Evolutionary conservation across 2,797 vertebrate species (phyloP).

Genomic region (Cirrhinus molitorella): DNA sequence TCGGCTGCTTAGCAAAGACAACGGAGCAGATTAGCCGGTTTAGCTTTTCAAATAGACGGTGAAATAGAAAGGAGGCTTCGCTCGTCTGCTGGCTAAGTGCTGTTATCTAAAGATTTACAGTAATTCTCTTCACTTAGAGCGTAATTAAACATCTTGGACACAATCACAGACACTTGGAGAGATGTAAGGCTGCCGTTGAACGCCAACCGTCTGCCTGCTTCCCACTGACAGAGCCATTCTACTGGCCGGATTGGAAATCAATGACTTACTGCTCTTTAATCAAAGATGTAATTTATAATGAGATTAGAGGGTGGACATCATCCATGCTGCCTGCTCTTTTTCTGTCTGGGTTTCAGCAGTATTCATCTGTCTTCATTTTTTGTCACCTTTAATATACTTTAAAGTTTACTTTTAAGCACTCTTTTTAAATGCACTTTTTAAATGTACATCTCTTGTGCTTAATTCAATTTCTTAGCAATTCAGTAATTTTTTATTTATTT

Average conservation of each 20-base stretch:
- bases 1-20: conserved; percentile 54
- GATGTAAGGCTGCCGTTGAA: conserved; percentile 69
- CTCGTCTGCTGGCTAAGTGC: conserved; percentile 62
- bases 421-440: neutral
- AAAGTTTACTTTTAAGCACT: neutral
- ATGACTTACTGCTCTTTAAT: conserved; percentile 72
- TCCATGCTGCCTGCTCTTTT: conserved; percentile 23
- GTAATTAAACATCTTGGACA: conserved; percentile 77
- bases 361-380: conserved; percentile 16
- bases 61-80: conserved; percentile 36
- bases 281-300: conserved; percentile 73
- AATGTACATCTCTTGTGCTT: neutral
- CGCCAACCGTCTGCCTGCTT: conserved; percentile 71
- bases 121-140: conserved; percentile 72
- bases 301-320: conserved; percentile 63
- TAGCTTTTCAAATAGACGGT: conserved; percentile 37
- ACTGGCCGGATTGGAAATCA: conserved; percentile 78
- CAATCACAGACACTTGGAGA: conserved; percentile 66
- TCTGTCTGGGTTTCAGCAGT: conserved; percentile 3
- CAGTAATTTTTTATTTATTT: neutral
- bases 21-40: conserved; percentile 63
- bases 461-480: neutral
- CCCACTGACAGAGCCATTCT: conserved; percentile 78
- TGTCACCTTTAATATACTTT: conserved; percentile 1
- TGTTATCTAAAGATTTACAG: conserved; percentile 69